Percentiles rank a stretch among this genome's conserved stretches.
Conservation (phyloP, 1,140 invertebrate species). For the Gyrodactylus bullatarudis region DNA sequence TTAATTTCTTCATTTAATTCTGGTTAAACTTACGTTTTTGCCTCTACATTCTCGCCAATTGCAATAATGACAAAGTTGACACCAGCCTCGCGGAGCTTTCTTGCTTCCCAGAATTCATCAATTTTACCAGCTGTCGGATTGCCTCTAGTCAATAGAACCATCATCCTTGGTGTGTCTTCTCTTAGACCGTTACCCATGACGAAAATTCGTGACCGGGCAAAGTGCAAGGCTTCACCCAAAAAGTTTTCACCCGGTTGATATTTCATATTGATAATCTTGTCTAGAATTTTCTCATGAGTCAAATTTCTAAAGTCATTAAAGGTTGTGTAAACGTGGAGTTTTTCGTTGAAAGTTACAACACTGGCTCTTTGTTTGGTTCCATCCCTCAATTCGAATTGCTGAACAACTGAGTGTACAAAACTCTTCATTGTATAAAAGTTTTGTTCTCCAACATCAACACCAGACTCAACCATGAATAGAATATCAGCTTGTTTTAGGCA, state of each 20-base stretch:
- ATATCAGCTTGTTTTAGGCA: neutral
- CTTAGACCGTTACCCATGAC: neutral
- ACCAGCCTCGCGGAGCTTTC: neutral
- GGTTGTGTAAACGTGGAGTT: neutral
- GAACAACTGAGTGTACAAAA: neutral
- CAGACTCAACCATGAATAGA: constrained; percentile 1
- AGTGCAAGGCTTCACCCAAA: neutral
- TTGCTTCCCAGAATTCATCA: neutral
- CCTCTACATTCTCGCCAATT: neutral
- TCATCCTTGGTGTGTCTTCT: neutral
- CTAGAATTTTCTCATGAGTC: neutral
- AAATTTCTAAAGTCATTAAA: neutral
- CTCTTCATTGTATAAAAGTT: constrained; percentile 5
- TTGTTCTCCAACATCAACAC: neutral
- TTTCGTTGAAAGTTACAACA: neutral
- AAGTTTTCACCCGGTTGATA: neutral
- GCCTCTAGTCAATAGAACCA: neutral
- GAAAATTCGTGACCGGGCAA: neutral
- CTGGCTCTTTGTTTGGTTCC: neutral
- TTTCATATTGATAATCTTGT: constrained; percentile 1
- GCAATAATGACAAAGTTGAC: neutral
- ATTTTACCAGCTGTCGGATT: neutral
- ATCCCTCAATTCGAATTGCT: neutral
- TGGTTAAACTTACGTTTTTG: neutral
- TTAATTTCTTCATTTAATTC: no score